Evolutionary conservation across 2,797 vertebrate genomes (phyloP).

Genomic region (Hylomyscus alleni): DNA sequence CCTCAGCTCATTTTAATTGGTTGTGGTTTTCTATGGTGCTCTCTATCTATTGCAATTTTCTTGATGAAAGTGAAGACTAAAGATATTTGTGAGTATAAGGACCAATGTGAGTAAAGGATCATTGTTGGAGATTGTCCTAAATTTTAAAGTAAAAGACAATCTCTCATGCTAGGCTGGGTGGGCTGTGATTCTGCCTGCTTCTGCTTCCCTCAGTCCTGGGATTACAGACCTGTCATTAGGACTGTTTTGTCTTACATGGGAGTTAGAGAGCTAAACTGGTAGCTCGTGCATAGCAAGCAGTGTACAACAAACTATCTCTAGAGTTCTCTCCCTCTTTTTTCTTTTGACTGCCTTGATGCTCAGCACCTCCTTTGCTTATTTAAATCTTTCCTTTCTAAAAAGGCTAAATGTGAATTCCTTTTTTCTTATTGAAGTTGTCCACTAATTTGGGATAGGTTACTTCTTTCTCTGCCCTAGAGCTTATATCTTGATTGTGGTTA

Average conservation of each 20-base stretch:
- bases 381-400: not conserved
- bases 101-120: not conserved
- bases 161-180: not conserved
- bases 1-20: not conserved
- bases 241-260: not conserved
- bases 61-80: not conserved
- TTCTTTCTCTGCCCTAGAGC: not conserved
- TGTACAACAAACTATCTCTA: not conserved
- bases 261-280: not conserved
- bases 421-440: constrained; percentile 8
- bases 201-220: not conserved
- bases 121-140: not conserved
- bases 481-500: constrained; percentile 41
- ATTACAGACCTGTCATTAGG: not conserved
- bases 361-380: not conserved
- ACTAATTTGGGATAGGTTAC: not conserved
- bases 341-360: not conserved
- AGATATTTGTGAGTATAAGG: not conserved
- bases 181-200: not conserved
- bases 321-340: not conserved
- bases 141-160: no score
- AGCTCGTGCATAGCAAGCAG: not conserved
- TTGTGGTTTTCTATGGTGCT: not conserved
- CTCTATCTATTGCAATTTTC: not conserved
- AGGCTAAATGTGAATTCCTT: not conserved